Percentiles rank a stretch among this genome's conserved stretches.
phyloP scores from a whole-genome alignment of 2,113 vertebrate genomes.

The Platycercus adscitus region DNA sequence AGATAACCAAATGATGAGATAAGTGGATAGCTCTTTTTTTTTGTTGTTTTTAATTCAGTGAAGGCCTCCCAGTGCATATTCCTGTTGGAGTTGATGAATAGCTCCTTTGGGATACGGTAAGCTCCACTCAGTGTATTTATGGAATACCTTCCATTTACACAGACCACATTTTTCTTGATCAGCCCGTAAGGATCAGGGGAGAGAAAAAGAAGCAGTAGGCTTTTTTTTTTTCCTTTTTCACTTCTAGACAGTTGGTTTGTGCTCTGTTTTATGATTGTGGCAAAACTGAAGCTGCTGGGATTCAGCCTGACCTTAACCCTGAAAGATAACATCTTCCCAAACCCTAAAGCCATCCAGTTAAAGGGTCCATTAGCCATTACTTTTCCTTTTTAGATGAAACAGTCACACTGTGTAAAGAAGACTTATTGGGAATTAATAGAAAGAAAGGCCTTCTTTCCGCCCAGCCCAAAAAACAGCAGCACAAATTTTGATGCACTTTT shows the following conservation, averaged over 20 bases:
- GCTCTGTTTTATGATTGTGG: neutral
- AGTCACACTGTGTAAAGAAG: neutral
- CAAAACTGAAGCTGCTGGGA: constrained; percentile 21
- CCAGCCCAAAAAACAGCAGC: neutral
- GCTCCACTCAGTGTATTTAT: constrained; percentile 46
- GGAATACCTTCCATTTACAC: constrained; percentile 51
- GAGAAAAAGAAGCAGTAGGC: neutral
- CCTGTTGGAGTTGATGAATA: constrained; percentile 59
- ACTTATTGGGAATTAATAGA: neutral
- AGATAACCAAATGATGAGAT: constrained; percentile 63
- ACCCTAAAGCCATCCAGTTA: neutral
- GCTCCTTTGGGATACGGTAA: constrained; percentile 49
- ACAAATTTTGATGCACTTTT: neutral
- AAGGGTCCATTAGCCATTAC: neutral
- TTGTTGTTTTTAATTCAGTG: constrained; percentile 35
- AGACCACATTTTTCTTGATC: constrained; percentile 41
- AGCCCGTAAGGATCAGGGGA: neutral
- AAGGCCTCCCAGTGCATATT: constrained; percentile 57
- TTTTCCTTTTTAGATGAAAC: neutral
- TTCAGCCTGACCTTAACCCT: neutral
- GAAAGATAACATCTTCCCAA: neutral
- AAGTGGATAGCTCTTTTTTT: constrained; percentile 48
- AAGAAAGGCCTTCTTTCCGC: neutral
- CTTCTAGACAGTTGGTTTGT: neutral
- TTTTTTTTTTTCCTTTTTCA: neutral